These are phyloP conservation scores for Oreotrochilus melanogaster DNA, from an alignment of 2,113 vertebrate genomes.

Conservation along the genomic window DNA sequence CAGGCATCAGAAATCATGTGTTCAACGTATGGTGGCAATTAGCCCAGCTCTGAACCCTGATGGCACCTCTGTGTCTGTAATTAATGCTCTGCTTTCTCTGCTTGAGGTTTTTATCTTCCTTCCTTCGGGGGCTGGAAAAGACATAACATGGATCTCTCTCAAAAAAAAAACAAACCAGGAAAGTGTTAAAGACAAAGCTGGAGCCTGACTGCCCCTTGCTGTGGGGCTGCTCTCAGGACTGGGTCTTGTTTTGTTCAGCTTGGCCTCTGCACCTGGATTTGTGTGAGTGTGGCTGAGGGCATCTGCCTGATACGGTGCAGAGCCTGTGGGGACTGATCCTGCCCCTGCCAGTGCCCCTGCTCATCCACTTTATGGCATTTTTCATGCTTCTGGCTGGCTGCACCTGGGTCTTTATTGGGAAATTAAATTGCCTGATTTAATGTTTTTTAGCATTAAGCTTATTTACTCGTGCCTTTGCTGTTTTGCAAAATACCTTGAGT, in stretches of 20 bases:
- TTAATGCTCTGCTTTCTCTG: not conserved
- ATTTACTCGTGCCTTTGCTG: not conserved
- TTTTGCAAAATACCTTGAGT: not conserved
- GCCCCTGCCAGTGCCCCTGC: not conserved
- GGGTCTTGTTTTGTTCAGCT: not conserved
- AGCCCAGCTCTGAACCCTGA: conserved; percentile 26
- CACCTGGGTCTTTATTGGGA: not conserved
- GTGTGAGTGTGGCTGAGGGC: not conserved
- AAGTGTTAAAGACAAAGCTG: not conserved
- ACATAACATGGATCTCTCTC: not conserved
- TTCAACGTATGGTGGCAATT: conserved; percentile 4
- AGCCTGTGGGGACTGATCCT: not conserved
- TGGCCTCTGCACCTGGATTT: not conserved
- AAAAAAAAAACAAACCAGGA: not conserved
- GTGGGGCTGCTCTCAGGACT: not conserved
- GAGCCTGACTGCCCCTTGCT: not conserved
- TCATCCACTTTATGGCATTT: not conserved
- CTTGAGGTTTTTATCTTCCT: not conserved
- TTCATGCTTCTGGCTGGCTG: not conserved
- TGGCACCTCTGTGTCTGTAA: not conserved
- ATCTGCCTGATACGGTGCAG: not conserved
- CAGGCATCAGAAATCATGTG: not conserved
- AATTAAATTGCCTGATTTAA: not conserved
- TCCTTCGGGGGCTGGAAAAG: not conserved
- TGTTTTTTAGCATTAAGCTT: not conserved